These are phyloP conservation scores for Agrochola circellaris DNA, from an alignment of 2,888 invertebrate genomes.

Conservation along the genomic window DNA sequence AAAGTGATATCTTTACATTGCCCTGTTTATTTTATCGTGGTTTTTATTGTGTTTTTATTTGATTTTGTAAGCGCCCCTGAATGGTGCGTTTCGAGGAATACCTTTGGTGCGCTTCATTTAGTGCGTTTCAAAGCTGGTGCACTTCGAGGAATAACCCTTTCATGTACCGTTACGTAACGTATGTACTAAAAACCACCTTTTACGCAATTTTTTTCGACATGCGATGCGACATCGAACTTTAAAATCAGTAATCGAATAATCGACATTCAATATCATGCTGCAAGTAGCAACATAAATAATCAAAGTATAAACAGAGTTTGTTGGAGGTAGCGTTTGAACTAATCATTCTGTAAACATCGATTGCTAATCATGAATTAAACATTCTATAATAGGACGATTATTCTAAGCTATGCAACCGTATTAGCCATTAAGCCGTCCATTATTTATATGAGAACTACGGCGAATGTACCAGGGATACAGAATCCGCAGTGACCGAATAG, in stretches of 20 bases:
- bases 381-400: not conserved
- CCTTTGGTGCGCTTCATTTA: too few species aligned
- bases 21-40: not conserved
- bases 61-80: too few species aligned
- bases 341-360: not conserved
- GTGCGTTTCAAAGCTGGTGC: too few species aligned
- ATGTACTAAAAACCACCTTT: not conserved
- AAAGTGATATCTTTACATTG: not conserved
- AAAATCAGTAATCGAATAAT: not conserved
- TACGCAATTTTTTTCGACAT: too few species aligned
- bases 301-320: not conserved
- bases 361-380: slow-evolving; percentile 9
- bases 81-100: too few species aligned
- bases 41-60: too few species aligned
- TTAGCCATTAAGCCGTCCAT: slow-evolving; percentile 18
- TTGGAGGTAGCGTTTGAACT: not conserved
- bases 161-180: not conserved
- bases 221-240: not conserved
- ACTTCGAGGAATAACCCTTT: too few species aligned
- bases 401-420: slow-evolving; percentile 2
- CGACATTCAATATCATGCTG: not conserved
- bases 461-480: slow-evolving; percentile 12
- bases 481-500: slow-evolving; percentile 23
- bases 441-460: slow-evolving; percentile 4
- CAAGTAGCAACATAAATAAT: not conserved